Conservation (phyloP, 2,888 invertebrate genomes). For the Cryptus armator region DNA sequence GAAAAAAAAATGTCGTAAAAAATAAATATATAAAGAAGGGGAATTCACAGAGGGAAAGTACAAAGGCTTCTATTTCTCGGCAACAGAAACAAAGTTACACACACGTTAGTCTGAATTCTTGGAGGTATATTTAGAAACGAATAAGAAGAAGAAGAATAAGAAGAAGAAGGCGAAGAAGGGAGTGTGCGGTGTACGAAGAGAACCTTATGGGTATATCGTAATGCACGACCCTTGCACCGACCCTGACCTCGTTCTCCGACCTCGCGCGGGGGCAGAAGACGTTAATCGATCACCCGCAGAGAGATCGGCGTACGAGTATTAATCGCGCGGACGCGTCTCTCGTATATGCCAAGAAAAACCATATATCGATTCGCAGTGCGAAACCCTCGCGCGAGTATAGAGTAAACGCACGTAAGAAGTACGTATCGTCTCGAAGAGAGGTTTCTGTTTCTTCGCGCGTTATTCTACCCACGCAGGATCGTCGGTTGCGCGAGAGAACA, state of each 20-base stretch:
- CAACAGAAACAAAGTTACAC: constrained; percentile 30
- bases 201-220: constrained; percentile 44
- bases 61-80: constrained; percentile 13
- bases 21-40: background rate
- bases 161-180: background rate
- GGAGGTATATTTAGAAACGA: constrained; percentile 39
- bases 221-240: constrained; percentile 53
- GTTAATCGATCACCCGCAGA: constrained; percentile 40
- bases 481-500: constrained; percentile 38
- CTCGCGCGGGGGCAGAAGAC: constrained; percentile 31
- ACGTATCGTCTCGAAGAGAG: constrained; percentile 30
- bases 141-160: constrained; percentile 15
- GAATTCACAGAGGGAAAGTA: constrained; percentile 3
- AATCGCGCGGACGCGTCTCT: constrained; percentile 5
- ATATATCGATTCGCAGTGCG: constrained; percentile 17
- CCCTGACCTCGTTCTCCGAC: constrained; percentile 50
- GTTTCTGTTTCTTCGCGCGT: constrained; percentile 31
- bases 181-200: constrained; percentile 2
- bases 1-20: background rate
- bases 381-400: constrained; percentile 15
- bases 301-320: constrained; percentile 23
- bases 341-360: background rate
- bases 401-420: constrained; percentile 12
- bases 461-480: constrained; percentile 39
- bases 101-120: constrained; percentile 25